Evolutionary conservation across 2,113 vertebrate species (phyloP).

Genomic region (Petaurus breviceps): DNA sequence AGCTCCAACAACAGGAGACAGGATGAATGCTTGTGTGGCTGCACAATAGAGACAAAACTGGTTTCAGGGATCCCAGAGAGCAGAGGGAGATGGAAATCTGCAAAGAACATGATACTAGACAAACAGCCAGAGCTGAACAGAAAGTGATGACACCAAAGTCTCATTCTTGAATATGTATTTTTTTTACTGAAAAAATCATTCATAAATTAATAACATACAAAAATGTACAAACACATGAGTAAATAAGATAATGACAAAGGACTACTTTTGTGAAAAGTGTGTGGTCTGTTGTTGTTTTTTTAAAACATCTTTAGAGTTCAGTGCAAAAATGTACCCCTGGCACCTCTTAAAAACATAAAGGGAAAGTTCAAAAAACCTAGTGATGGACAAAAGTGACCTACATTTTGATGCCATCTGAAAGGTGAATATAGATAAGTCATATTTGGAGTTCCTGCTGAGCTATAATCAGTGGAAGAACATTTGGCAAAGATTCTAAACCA

Average conservation of each 20-base stretch:
- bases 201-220: constrained; percentile 93
- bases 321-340: constrained; percentile 89
- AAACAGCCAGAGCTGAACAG: not conserved
- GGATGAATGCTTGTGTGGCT: not conserved
- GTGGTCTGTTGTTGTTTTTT: constrained; percentile 72
- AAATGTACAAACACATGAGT: constrained; percentile 92
- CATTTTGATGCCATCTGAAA: constrained; percentile 68
- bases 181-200: constrained; percentile 90
- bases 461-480: constrained; percentile 34
- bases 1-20: not conserved
- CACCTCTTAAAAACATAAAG: constrained; percentile 86
- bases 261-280: constrained; percentile 87
- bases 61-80: not conserved
- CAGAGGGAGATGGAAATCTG: not conserved
- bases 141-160: constrained; percentile 50
- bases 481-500: constrained; percentile 28
- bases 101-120: not conserved
- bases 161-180: constrained; percentile 86
- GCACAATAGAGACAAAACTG: not conserved
- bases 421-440: constrained; percentile 49
- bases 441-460: not conserved
- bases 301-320: constrained; percentile 88
- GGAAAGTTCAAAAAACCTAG: constrained; percentile 81
- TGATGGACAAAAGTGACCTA: constrained; percentile 68
- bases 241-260: constrained; percentile 89